Base-by-base conservation (phyloP, 2,888 invertebrate genomes). In the Elysia crispata region DNA sequence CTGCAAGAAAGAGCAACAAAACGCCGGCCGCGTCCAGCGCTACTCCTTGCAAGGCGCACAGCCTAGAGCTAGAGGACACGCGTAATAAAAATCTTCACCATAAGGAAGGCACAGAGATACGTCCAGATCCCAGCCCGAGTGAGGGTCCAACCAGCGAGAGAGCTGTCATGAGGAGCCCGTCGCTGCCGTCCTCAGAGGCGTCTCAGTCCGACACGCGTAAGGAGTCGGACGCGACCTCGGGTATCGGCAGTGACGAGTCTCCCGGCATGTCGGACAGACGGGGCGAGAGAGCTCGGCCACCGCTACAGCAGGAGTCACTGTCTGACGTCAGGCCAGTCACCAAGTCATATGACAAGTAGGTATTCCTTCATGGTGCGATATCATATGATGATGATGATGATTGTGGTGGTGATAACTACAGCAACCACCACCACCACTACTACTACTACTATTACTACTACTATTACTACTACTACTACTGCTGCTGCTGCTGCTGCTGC, bases 191-290 rank as follows among this genome's bases (percentile, higher is more conserved):
- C 41, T 66, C 18, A 66, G 31, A 50, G 66, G 66, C 3, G 60
- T 57, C 31, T 64, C 73, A 23, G 64, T 41, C 20, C 28, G 50
- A 23, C 73, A 79, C 20, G 57, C 31, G n/a, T 69, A 77, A 60
- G 57, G 73, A 41, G 41, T 41, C 41, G 3, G 41, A 41, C 41
- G 41, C 41, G 6, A 73, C 79, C 1, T 79, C 79, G 23, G 79
- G 79, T 25, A 66, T 79, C 41, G 72, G 73, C 41, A 73, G 73
- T 50, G 50, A 64, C 8, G 79, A 79, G 31, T 79, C 79, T 5
- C 79, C 79, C 1, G 72, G 33, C 23, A 57, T 23, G 70, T 49
- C 20, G 28, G 70, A 62, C 70, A 77, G 62, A 60, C 41, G 70
- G 0, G 33, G 8, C 31, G 25, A 18, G 0, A 54, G 60, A 25